phyloP scores from a whole-genome alignment of 2,113 vertebrate species.

The Gymnobelideus leadbeateri region DNA sequence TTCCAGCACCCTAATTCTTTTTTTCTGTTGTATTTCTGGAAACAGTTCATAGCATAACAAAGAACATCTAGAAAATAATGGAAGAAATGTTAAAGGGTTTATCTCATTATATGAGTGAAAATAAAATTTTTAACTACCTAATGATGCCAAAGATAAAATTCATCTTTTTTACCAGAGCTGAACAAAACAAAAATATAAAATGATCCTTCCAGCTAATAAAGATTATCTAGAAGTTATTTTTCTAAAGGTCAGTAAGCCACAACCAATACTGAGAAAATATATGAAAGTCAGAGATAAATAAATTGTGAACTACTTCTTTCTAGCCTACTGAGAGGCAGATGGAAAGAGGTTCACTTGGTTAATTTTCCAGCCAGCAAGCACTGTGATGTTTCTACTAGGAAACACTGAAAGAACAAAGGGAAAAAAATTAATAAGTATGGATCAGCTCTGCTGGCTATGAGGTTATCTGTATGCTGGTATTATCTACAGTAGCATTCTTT shows the following conservation, averaged over 20 bases:
- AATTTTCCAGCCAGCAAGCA: constrained; percentile 71
- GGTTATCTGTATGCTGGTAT: constrained; percentile 12
- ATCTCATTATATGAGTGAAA: background rate
- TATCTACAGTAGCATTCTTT: constrained; percentile 29
- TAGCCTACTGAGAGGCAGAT: constrained; percentile 67
- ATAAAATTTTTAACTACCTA: background rate
- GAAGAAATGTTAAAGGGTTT: background rate
- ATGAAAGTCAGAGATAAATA: constrained; percentile 42
- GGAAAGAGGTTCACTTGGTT: constrained; percentile 36
- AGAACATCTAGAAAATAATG: background rate
- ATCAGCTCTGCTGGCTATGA: constrained; percentile 40
- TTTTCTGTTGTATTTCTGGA: constrained; percentile 1
- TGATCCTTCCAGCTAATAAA: background rate
- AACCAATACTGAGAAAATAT: constrained; percentile 38
- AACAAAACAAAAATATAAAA: constrained; percentile 39
- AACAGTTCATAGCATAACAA: background rate
- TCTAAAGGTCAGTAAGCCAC: constrained; percentile 26
- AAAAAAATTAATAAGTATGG: constrained; percentile 44
- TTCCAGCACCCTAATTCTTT: background rate
- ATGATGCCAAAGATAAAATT: background rate
- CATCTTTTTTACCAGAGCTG: background rate
- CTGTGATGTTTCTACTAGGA: constrained; percentile 55
- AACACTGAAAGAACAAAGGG: constrained; percentile 41
- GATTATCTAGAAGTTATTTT: constrained; percentile 21
- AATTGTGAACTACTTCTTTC: constrained; percentile 43